Base-by-base conservation (phyloP, 2,113 vertebrate genomes). In the Nannobrachium achirus region DNA sequence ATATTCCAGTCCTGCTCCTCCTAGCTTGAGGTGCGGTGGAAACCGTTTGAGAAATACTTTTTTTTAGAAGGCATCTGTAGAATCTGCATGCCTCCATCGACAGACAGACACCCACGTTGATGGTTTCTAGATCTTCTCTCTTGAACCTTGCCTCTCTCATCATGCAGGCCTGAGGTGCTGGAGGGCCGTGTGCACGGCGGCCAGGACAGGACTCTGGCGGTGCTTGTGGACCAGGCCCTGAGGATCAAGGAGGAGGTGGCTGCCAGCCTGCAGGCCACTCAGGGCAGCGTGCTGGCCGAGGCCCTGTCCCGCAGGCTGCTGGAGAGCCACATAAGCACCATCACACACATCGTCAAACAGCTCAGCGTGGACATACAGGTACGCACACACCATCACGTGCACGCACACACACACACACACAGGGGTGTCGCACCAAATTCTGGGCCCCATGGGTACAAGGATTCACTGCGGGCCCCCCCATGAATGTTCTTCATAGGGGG, bases 331-430 rank as follows among this genome's bases (percentile, higher is more conserved):
- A 89, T 95, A 71, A 89, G 93, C 72, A 93, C 86, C 55, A 91
- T 95, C 63, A 94, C 91, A 3, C 88, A 74, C 69, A 94, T 94
- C 0, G 82, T 96, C 66, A 92, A 93, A 86, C 94, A 94, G 73
- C 93, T 96, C 68, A 94, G 88, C 77, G 87, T 85, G 50, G 89
- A 93, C 59, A 92, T 93, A 42, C 90, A 96, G 93, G 94, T 94
- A 83, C 3, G 41, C 6, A 63, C 59, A 25, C 6, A 33, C 25
- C 3, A 3, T 4, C 25, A 5, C 20, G 4, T 4, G 20, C 25
- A 33, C 25, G 25, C 25, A 33, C 25, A 4, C 25, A 33, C 25
- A 33, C 25, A 33, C 25, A 33, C 6, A 33, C 25, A 33, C 25
- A 33, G 25, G 3, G 25, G n/a, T n/a, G n/a, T n/a, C n/a, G n/a